These are phyloP conservation scores for Sphinx pinastri DNA, from an alignment of 2,888 invertebrate genomes.

Conservation along the genomic window DNA sequence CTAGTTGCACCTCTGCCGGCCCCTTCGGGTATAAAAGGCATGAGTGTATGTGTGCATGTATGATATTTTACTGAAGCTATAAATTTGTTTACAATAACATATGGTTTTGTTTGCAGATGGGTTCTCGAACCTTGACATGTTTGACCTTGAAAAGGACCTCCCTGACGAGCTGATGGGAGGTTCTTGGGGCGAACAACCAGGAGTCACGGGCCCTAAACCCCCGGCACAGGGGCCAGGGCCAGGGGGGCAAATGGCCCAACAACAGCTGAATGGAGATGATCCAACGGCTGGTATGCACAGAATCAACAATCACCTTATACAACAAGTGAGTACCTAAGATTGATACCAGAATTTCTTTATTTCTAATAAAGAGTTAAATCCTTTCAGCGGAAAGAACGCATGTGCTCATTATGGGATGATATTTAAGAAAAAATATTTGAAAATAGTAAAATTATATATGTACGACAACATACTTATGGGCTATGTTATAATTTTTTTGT, in stretches of 20 bases:
- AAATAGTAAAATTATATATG: too few relatives aligned
- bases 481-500: too few relatives aligned
- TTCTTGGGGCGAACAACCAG: conserved; percentile 89
- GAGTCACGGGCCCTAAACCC: conserved; percentile 88
- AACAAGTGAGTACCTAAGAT: conserved; percentile 83
- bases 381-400: too few relatives aligned
- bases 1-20: too few relatives aligned
- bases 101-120: conserved; percentile 84
- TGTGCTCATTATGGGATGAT: too few relatives aligned
- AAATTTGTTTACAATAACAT: conserved; percentile 15
- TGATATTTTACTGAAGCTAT: not conserved
- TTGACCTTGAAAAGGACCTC: conserved; percentile 95
- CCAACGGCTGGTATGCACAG: conserved; percentile 83
- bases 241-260: conserved; percentile 83
- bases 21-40: too few relatives aligned
- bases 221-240: conserved; percentile 93
- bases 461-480: too few relatives aligned
- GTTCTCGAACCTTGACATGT: conserved; percentile 92
- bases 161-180: conserved; percentile 94
- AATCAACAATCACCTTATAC: conserved; percentile 87
- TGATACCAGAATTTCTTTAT: conserved; percentile 36
- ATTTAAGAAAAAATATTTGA: too few relatives aligned
- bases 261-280: conserved; percentile 89
- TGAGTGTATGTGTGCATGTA: too few relatives aligned
- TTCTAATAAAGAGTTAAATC: too few relatives aligned